Conservation (phyloP, 2,113 vertebrate species). For the Salminus brasiliensis region DNA sequence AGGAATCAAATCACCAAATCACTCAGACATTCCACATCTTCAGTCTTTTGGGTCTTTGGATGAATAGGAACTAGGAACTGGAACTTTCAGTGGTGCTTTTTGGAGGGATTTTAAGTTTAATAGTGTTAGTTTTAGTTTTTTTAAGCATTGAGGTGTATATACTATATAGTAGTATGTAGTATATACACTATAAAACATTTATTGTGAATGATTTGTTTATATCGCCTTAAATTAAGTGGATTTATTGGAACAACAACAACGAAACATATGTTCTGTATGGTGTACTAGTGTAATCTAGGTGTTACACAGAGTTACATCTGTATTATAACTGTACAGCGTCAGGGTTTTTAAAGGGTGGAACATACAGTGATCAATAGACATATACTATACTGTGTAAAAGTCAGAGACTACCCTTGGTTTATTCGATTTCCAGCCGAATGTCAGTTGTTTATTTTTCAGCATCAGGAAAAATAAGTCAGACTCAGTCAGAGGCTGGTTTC, state of each 20-base stretch:
- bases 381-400: too few species aligned
- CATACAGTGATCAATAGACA: neutral
- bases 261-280: neutral
- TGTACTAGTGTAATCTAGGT: neutral
- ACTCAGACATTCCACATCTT: conserved; percentile 12
- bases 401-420: too few species aligned
- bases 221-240: neutral
- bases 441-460: too few species aligned
- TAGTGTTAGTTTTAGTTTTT: neutral
- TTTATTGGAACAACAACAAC: too few species aligned
- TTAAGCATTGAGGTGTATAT: neutral
- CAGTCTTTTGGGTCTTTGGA: neutral
- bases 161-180: too few species aligned
- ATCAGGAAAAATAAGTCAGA: too few species aligned
- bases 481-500: too few species aligned
- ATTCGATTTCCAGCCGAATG: too few species aligned
- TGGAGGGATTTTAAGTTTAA: neutral
- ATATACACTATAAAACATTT: too few species aligned
- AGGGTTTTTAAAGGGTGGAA: neutral
- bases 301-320: neutral
- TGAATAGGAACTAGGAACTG: neutral
- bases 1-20: neutral
- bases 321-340: neutral
- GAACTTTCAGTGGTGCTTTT: neutral
- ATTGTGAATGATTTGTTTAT: neutral